phyloP scores from a whole-genome alignment of 2,888 invertebrate genomes.

The Sacculina carcini region DNA sequence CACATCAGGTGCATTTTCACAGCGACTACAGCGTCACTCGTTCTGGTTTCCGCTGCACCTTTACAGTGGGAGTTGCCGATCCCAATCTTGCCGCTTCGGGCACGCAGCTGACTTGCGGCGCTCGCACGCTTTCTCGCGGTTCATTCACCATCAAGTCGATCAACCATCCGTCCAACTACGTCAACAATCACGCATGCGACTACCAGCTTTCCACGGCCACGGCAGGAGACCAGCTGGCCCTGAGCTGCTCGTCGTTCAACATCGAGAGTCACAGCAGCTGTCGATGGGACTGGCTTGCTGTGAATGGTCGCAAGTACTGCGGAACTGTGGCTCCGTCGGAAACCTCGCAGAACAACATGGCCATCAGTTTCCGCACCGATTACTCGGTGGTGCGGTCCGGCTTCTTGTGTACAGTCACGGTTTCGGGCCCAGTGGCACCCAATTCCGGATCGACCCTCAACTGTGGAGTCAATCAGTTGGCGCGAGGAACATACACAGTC shows the following conservation, averaged over 20 bases:
- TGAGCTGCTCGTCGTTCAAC: too few relatives aligned
- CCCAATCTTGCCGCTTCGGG: background rate
- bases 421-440: too few relatives aligned
- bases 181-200: background rate
- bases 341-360: too few relatives aligned
- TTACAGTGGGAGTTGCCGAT: background rate
- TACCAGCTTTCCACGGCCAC: background rate
- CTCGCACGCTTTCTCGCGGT: background rate
- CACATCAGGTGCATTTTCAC: background rate
- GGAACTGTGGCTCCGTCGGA: background rate
- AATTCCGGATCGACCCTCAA: too few relatives aligned
- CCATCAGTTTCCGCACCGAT: background rate
- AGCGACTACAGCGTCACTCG: background rate
- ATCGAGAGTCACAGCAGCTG: background rate
- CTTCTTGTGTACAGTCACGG: conserved; percentile 41
- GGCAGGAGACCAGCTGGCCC: background rate
- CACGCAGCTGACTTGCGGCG: background rate
- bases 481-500: background rate
- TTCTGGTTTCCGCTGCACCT: background rate
- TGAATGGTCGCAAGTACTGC: background rate
- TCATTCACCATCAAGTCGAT: background rate
- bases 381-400: background rate
- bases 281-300: background rate
- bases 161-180: background rate
- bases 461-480: too few relatives aligned